Evolutionary conservation across 2,797 vertebrate genomes (phyloP), one percentile per base, ranked within the genome.

Genomic region (Scolopax bukidnonensis): DNA sequence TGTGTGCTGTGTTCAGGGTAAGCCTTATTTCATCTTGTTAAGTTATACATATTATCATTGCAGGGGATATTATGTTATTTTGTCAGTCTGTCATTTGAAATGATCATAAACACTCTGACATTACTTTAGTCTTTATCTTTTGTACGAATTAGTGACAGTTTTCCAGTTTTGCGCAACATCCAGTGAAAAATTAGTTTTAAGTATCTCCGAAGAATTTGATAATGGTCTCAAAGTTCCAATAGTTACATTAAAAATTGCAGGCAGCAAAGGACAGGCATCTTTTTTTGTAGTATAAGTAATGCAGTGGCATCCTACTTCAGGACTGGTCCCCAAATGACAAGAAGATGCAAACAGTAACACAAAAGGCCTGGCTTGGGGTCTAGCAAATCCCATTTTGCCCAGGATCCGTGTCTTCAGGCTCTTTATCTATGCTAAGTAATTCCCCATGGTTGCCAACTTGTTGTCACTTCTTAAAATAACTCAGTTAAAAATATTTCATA

Each of bases 401-500:
- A 32, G 18, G 38, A 30, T 94, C n/a, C 30, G 3, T 61, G 45
- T 45, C 69, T 61, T 78, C 63, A 59, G 50, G 74, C 54, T 76
- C 74, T 86, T 84, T 67, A 76, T 79, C 79, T 84, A 0, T 76
- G 61, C 57, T 76, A 67, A 93, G 63, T 87, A 59, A 73, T 81
- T 93, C 65, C 95, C 40, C 6, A 11, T 56, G 70, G 82, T 51
- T 93, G 93, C 87, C 80, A 78, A 53, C 38, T 75, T 63, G 50
- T 69, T 89, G 73, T 54, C 74, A 69, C 85, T 43, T 88, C 87
- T 90, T 84, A 86, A 91, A 95, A 95, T 95, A 95, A 71, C 69
- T 71, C 28, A 1, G 45, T 95, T 93, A 81, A 91, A 89, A 93
- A 84, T 86, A 87, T 20, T 84, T 48, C 41, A 53, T 73, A 70